phyloP scores from a whole-genome alignment of 2,113 vertebrate genomes.

The Xiphophorus couchianus region DNA sequence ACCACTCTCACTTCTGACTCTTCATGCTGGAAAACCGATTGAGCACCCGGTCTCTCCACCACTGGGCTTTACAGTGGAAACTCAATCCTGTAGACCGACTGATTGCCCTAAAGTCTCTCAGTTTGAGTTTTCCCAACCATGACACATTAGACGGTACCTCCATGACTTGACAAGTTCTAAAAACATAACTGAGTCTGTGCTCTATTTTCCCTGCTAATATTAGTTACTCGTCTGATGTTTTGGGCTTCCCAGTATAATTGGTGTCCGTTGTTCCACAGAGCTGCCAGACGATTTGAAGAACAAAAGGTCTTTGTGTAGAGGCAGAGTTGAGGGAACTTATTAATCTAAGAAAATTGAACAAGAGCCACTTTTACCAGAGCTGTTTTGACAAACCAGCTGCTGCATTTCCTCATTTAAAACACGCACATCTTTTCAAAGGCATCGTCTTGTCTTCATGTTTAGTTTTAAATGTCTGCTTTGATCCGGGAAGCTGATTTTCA shows the following conservation, averaged over 20 bases:
- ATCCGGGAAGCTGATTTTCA: background rate
- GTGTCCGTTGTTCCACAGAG: background rate
- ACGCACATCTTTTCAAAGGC: background rate
- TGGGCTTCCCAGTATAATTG: background rate
- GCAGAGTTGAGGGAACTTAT: background rate
- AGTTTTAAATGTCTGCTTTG: slow-evolving; percentile 3
- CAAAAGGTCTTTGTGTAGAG: background rate
- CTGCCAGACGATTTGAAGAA: background rate
- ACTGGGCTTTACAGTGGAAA: slow-evolving; percentile 20
- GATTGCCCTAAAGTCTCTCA: slow-evolving; percentile 30
- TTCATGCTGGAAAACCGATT: slow-evolving; percentile 50
- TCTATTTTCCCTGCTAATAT: background rate
- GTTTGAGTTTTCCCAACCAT: slow-evolving; percentile 30
- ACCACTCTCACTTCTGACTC: background rate
- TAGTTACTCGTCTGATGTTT: slow-evolving; percentile 5
- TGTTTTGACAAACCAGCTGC: background rate
- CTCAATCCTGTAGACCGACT: background rate
- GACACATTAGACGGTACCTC: slow-evolving; percentile 18
- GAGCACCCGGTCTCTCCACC: slow-evolving; percentile 17
- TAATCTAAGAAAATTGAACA: background rate
- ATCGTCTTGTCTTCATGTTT: background rate
- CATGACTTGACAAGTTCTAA: background rate
- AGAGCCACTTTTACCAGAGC: background rate
- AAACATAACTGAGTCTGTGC: background rate
- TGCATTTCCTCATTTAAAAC: background rate